phyloP scores from a whole-genome alignment of 2,797 vertebrate genomes.

The Xyrichtys novacula region DNA sequence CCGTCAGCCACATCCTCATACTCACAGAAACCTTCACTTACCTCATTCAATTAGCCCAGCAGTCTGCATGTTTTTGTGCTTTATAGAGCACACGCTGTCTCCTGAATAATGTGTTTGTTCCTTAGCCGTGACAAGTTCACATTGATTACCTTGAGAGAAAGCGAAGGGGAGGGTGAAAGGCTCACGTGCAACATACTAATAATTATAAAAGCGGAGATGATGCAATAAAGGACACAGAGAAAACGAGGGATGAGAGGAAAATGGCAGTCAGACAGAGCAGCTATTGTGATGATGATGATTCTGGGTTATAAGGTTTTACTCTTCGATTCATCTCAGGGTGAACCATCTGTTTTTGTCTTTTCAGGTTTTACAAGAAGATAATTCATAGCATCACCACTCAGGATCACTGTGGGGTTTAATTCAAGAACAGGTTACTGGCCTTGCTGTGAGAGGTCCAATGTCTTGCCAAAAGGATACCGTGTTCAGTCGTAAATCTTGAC shows the following conservation, averaged over 20 bases:
- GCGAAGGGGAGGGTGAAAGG: conserved; percentile 1
- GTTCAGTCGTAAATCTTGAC: conserved; percentile 43
- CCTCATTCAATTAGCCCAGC: conserved; percentile 55
- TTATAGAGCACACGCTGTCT: conserved; percentile 27
- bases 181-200: not conserved
- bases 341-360: conserved; percentile 73
- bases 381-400: conserved; percentile 76
- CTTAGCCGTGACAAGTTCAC: conserved; percentile 51
- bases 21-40: conserved; percentile 58
- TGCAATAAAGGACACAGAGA: conserved; percentile 7
- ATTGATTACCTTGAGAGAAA: conserved; percentile 58
- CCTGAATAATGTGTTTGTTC: conserved; percentile 71
- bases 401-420: conserved; percentile 49
- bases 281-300: conserved; percentile 34
- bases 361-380: conserved; percentile 84
- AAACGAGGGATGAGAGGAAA: not conserved
- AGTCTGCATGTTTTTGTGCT: conserved; percentile 26
- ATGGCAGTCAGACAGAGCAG: conserved; percentile 21
- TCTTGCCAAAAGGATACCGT: conserved; percentile 47
- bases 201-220: conserved; percentile 41
- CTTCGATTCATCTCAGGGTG: conserved; percentile 27
- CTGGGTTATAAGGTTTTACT: conserved; percentile 15
- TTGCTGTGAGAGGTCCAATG: conserved; percentile 49
- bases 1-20: conserved; percentile 74
- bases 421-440: conserved; percentile 52